These are phyloP conservation scores for Melipona quadrifasciata DNA, from an alignment of 1,140 invertebrate genomes.

Conservation along the genomic window DNA sequence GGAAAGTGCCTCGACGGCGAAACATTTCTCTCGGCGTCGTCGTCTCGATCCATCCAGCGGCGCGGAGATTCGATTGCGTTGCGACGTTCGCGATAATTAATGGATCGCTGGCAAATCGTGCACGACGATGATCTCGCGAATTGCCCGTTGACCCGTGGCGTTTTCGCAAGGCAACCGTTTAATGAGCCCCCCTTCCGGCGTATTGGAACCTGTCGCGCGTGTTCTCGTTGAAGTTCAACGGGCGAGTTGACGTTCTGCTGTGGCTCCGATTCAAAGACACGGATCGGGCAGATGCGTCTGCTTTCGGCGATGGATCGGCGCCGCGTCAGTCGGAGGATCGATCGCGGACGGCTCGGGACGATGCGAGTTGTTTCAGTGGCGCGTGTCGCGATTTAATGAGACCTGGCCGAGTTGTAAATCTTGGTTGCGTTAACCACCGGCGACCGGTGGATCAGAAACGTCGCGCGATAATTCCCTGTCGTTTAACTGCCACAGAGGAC, in stretches of 20 bases:
- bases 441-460: neutral
- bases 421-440: neutral
- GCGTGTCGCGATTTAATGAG: slow-evolving; percentile 3
- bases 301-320: neutral
- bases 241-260: neutral
- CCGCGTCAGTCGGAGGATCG: neutral
- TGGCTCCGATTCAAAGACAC: neutral
- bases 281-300: neutral
- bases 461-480: neutral
- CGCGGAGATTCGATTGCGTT: slow-evolving; percentile 37
- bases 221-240: neutral
- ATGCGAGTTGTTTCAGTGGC: neutral
- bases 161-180: slow-evolving; percentile 19
- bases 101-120: slow-evolving; percentile 25
- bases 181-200: slow-evolving; percentile 22
- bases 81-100: slow-evolving; percentile 58
- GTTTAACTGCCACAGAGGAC: neutral
- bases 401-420: slow-evolving; percentile 13
- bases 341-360: neutral
- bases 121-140: slow-evolving; percentile 1
- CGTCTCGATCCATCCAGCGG: neutral
- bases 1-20: neutral
- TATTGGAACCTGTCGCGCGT: neutral
- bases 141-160: slow-evolving; percentile 26
- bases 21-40: neutral